phyloP scores from a whole-genome alignment of 2,888 invertebrate genomes.

The Ametastegia equiseti region DNA sequence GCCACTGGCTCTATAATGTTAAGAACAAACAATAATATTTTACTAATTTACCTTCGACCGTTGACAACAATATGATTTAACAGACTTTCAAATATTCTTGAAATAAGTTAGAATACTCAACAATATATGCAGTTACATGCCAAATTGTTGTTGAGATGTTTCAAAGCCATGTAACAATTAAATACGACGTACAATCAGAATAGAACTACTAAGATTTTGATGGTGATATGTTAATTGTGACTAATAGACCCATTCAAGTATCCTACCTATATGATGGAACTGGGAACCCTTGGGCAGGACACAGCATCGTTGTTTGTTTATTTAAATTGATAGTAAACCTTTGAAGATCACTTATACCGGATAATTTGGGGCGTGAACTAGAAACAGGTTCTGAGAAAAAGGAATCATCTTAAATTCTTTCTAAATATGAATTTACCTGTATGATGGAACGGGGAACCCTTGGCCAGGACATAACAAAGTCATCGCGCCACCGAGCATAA shows the following conservation, averaged over 20 bases:
- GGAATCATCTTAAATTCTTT: neutral
- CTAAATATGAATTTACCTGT: constrained; percentile 72
- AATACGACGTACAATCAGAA: neutral
- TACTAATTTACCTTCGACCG: constrained; percentile 27
- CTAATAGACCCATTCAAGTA: neutral
- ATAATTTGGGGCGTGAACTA: constrained; percentile 78
- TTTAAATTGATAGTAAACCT: constrained; percentile 70
- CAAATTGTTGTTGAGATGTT: neutral
- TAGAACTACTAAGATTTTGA: neutral
- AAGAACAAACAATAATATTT: constrained; percentile 49
- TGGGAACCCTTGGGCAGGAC: constrained; percentile 77
- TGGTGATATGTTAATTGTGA: neutral
- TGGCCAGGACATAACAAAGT: constrained; percentile 78
- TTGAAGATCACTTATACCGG: constrained; percentile 72
- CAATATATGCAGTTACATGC: neutral
- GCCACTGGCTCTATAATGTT: constrained; percentile 76
- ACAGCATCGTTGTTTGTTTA: constrained; percentile 74
- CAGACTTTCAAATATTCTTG: constrained; percentile 8
- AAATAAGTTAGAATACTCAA: neutral
- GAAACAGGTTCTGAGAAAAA: constrained; percentile 78
- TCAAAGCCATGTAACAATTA: neutral
- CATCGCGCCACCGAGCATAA: constrained; percentile 72
- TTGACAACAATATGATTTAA: neutral
- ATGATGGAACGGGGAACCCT: constrained; percentile 77
- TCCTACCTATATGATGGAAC: constrained; percentile 76